Conservation (phyloP, 2,113 vertebrate genomes). For the Heptranchias perlo region DNA sequence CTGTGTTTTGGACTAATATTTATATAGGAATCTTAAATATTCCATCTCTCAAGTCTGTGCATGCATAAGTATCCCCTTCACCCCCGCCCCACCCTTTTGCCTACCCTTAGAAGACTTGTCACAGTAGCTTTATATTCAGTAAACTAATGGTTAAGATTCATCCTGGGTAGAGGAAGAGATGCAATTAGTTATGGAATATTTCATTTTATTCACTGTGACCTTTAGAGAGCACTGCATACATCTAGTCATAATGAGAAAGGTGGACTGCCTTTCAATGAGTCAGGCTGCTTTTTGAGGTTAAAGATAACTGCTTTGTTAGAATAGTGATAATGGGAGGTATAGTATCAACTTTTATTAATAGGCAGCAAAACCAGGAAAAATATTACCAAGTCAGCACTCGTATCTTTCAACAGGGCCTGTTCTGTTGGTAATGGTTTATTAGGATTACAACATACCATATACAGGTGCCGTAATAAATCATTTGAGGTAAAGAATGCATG, state of each 20-base stretch:
- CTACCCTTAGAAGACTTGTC: neutral
- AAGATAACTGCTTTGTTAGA: neutral
- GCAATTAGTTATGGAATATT: neutral
- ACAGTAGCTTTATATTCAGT: neutral
- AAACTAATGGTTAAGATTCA: neutral
- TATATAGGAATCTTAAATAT: neutral
- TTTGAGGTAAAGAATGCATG: neutral
- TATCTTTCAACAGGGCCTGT: neutral
- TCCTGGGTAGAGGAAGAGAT: neutral
- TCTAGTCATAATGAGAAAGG: neutral
- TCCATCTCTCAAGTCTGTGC: neutral
- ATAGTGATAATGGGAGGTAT: neutral
- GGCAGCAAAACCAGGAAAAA: neutral
- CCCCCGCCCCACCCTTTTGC: too few relatives aligned
- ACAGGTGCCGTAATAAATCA: neutral
- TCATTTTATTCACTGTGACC: neutral
- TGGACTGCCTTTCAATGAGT: neutral
- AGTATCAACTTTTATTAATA: neutral
- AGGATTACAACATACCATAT: neutral
- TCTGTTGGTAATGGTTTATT: neutral
- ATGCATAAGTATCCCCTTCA: neutral
- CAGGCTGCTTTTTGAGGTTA: neutral
- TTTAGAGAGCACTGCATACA: neutral
- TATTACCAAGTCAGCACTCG: neutral
- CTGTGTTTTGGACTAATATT: neutral